Conservation (phyloP, 1,140 invertebrate genomes). For the Lordiphosa clarofinis region DNA sequence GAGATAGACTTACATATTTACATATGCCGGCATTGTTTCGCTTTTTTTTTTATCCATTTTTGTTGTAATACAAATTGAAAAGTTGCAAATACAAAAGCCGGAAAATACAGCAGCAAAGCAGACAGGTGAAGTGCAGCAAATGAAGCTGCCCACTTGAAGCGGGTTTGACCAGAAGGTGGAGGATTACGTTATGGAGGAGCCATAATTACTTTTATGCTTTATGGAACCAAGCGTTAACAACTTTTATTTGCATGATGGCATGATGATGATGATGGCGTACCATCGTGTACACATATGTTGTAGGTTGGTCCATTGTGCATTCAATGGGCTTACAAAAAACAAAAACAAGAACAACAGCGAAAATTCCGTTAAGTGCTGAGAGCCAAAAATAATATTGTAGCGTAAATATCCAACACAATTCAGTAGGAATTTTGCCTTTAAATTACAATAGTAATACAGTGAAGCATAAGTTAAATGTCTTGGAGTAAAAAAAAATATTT, state of each 20-base stretch:
- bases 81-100: slow-evolving; percentile 49
- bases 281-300: slow-evolving; percentile 41
- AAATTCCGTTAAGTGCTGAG: slow-evolving; percentile 36
- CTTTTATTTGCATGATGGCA: slow-evolving; percentile 23
- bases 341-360: slow-evolving; percentile 5
- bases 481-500: too few species aligned
- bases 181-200: slow-evolving; percentile 10
- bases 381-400: slow-evolving; percentile 40
- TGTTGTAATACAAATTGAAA: slow-evolving; percentile 46
- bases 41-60: slow-evolving; percentile 20
- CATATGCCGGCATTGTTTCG: slow-evolving; percentile 38
- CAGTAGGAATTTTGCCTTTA: slow-evolving; percentile 8
- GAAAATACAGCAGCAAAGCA: slow-evolving; percentile 15
- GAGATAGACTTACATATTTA: slow-evolving; percentile 15
- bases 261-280: slow-evolving; percentile 7
- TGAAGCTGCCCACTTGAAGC: slow-evolving; percentile 8
- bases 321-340: slow-evolving; percentile 33
- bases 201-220: slow-evolving; percentile 64
- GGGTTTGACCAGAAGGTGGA: slow-evolving; percentile 7
- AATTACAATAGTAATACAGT: slow-evolving; percentile 16
- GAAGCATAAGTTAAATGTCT: not conserved
- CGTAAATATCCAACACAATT: slow-evolving; percentile 43
- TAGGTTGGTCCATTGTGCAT: slow-evolving; percentile 43
- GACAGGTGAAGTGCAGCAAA: slow-evolving; percentile 25
- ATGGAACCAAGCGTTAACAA: slow-evolving; percentile 30